A percentile compares a stretch with the other conserved stretches of the same genome.
Evolutionary conservation across 2,888 invertebrate species (phyloP).

Genomic region (Pantelozetes paolii): DNA sequence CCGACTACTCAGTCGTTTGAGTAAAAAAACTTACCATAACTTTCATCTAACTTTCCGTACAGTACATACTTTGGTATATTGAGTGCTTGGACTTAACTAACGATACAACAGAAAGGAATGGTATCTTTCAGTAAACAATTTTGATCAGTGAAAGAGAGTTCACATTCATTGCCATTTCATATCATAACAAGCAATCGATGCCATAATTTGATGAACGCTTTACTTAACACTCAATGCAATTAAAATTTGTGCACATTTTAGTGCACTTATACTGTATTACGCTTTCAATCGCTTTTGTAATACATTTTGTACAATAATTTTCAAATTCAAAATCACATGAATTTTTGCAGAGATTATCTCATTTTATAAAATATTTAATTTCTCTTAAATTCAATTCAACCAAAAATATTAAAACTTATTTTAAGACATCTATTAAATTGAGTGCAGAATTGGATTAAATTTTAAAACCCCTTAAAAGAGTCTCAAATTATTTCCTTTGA

Average conservation of each 20-base stretch:
- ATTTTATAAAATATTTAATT: too few species aligned
- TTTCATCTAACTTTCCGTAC: background rate
- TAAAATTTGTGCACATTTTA: background rate
- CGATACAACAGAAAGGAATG: background rate
- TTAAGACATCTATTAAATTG: too few species aligned
- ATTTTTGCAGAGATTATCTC: too few species aligned
- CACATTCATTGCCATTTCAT: background rate
- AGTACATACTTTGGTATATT: background rate
- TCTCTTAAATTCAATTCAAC: too few species aligned
- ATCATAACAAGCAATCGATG: slow-evolving; percentile 1
- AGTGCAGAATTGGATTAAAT: too few species aligned
- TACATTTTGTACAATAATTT: too few species aligned
- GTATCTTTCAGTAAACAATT: background rate
- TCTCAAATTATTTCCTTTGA: too few species aligned
- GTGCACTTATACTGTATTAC: background rate
- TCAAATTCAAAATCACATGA: too few species aligned
- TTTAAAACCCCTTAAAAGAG: too few species aligned
- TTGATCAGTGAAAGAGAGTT: background rate
- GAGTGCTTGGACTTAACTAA: slow-evolving; percentile 1
- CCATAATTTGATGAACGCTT: background rate
- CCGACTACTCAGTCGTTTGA: too few species aligned
- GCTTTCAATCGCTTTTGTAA: too few species aligned
- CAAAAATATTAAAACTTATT: too few species aligned
- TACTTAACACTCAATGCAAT: slow-evolving; percentile 9
- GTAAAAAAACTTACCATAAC: background rate